phyloP scores from a whole-genome alignment of 2,888 invertebrate species.

The Sturmia bella region DNA sequence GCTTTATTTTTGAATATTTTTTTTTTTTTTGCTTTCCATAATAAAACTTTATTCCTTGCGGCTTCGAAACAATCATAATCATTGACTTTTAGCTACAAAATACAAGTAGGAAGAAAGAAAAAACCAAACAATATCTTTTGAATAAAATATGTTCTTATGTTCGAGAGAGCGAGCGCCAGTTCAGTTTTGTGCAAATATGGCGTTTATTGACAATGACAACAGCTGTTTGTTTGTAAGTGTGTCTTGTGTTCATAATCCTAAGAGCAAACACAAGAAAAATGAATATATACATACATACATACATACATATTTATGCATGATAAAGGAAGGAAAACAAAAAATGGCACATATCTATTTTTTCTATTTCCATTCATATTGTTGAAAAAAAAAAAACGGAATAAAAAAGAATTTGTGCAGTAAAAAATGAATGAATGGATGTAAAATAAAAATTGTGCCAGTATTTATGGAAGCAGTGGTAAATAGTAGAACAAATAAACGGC shows the following conservation, averaged over 20 bases:
- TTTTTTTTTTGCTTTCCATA: constrained; percentile 6
- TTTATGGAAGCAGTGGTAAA: constrained; percentile 23
- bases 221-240: constrained; percentile 52
- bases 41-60: constrained; percentile 19
- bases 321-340: neutral
- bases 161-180: neutral
- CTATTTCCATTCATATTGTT: constrained; percentile 24
- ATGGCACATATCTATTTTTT: neutral
- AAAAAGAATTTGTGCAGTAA: neutral
- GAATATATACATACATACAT: constrained; percentile 31
- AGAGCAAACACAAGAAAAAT: constrained; percentile 53
- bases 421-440: constrained; percentile 17
- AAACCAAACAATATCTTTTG: constrained; percentile 63
- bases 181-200: constrained; percentile 24
- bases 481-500: constrained; percentile 42
- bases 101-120: neutral
- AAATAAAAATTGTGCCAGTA: constrained; percentile 26
- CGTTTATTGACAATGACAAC: constrained; percentile 40
- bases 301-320: constrained; percentile 14
- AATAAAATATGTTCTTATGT: constrained; percentile 74
- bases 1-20: constrained; percentile 10
- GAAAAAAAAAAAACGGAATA: constrained; percentile 10
- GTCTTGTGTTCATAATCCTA: constrained; percentile 58
- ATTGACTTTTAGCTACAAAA: constrained; percentile 75
- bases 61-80: constrained; percentile 70